phyloP scores from a whole-genome alignment of 1,140 invertebrate species.

The Sweltsa coloradensis region DNA sequence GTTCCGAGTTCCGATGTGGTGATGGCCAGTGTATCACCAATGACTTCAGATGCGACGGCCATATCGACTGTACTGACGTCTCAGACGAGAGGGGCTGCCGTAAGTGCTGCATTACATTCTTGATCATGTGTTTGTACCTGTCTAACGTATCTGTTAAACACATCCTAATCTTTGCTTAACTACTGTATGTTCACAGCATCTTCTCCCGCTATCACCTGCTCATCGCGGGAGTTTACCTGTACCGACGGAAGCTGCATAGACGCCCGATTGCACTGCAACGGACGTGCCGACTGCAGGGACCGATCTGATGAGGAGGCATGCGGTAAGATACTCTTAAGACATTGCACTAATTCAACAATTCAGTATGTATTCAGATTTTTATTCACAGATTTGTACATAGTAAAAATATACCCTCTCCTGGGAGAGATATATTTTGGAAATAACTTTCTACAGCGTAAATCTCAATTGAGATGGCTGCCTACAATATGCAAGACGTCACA shows the following conservation, averaged over 20 bases:
- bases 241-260: conserved; percentile 4
- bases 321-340: conserved; percentile 18
- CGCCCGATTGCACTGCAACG: neutral
- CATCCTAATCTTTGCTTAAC: too few relatives aligned
- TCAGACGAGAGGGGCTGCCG: conserved; percentile 41
- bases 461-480: too few relatives aligned
- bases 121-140: too few relatives aligned
- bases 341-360: neutral
- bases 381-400: neutral
- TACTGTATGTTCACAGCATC: too few relatives aligned
- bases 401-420: too few relatives aligned
- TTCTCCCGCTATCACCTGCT: too few relatives aligned
- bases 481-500: too few relatives aligned
- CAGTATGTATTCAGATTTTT: neutral
- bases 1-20: conserved; percentile 52
- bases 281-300: conserved; percentile 29
- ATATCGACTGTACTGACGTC: conserved; percentile 43
- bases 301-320: conserved; percentile 58
- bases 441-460: too few relatives aligned
- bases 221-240: conserved; percentile 2
- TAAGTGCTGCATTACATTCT: neutral
- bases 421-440: too few relatives aligned
- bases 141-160: too few relatives aligned
- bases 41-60: conserved; percentile 38
- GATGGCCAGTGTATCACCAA: conserved; percentile 49